Evolutionary conservation across 2,888 invertebrate genomes (phyloP), one percentile per base, ranked within the genome.

Genomic region (Tupiocoris notatus): DNA sequence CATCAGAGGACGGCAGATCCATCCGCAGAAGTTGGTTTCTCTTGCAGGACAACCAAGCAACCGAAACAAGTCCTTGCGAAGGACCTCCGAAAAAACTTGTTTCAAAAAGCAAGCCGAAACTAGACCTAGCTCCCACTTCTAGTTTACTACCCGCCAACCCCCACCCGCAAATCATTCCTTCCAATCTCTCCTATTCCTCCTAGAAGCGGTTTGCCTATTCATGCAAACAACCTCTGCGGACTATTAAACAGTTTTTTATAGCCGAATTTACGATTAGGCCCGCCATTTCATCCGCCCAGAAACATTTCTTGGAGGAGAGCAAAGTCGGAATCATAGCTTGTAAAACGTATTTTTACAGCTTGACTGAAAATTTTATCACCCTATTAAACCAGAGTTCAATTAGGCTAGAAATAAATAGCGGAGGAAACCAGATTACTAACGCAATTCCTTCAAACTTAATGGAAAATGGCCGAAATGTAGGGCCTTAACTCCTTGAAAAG

Each of bases 1-100:
- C 39, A 39, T 3, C 39, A 39, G 39, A 3, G 6, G 39, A 7
- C 39, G 39, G 22, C 22, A 67, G 57, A 67, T 67, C 67, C 67
- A 67, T 67, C 67, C 67, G 56, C n/a, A 12, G 54, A 56, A 67
- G 22, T 6, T 56, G 18, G 21, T 67, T 67, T 54, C 57, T 57
- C 23, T 56, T 25, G n/a, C 56, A 54, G 57, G 54, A 57, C 39
- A 67, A 67, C 67, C 67, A 54, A 22, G 17, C 39, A 23, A 12
- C 39, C 22, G 67, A 59, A 67, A 70, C 70, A 17, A 12, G 7
- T 39, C 39, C 39, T 39, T 12, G 39, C 39, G 3, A 39, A 54
- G 3, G 16, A n/a, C 57, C 20, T 1, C 39, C 64, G 20, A 65
- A 65, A 65, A 67, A 67, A 67, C 67, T 67, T 56, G 67, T 67